Conservation (phyloP, 92 coral and sea anemone genomes). For the Anthopleura xanthogrammica region DNA sequence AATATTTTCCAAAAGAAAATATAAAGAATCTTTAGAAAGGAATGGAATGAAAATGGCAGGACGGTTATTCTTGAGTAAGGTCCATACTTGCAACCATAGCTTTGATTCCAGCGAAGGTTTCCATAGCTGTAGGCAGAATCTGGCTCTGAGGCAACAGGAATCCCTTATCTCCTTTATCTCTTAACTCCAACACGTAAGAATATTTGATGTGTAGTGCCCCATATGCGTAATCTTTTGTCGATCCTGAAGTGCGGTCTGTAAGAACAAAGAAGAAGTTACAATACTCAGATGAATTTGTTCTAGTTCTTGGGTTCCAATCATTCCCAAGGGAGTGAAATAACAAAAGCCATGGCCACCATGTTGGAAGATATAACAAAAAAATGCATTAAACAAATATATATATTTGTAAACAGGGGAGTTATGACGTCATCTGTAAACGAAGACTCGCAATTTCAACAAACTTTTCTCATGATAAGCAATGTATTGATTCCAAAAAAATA, state of each 20-base stretch:
- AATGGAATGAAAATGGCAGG: not conserved
- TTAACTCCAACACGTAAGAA: conserved; percentile 67
- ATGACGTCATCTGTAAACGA: no score
- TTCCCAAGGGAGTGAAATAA: not conserved
- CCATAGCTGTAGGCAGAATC: conserved; percentile 63
- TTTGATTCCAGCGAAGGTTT: conserved; percentile 65
- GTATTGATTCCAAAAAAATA: no score
- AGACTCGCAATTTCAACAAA: no score
- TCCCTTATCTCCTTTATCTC: conserved; percentile 70
- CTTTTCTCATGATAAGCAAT: no score
- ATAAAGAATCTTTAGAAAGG: no score
- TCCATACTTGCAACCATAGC: conserved; percentile 29
- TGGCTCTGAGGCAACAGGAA: conserved; percentile 54
- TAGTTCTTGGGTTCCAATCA: no score
- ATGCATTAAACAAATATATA: no score
- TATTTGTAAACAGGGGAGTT: no score
- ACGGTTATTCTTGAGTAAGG: not conserved
- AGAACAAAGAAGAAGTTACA: not conserved
- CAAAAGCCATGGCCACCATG: no score
- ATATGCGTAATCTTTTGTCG: conserved; percentile 68
- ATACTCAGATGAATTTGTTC: not conserved
- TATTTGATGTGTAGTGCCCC: conserved; percentile 62
- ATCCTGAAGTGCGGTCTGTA: conserved; percentile 73
- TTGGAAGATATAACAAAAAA: no score
- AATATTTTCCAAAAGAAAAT: no score